phyloP scores from a whole-genome alignment of 1,140 invertebrate genomes.

The Argopecten irradians region DNA sequence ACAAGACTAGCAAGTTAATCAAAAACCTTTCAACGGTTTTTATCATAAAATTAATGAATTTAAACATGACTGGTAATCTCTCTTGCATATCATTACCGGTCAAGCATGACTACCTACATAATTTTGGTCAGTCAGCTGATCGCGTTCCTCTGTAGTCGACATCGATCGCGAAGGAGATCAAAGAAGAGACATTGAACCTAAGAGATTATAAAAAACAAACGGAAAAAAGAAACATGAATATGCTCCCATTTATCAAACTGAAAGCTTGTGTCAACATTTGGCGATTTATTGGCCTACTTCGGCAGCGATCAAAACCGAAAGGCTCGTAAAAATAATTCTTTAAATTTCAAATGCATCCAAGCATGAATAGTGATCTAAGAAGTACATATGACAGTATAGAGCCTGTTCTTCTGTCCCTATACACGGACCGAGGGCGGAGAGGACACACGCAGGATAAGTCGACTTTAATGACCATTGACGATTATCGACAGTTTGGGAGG shows the following conservation, averaged over 20 bases:
- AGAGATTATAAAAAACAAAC: background rate
- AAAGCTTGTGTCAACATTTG: background rate
- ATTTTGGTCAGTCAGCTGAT: background rate
- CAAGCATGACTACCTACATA: background rate
- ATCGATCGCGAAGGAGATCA: background rate
- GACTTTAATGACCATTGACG: background rate
- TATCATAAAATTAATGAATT: too few relatives aligned
- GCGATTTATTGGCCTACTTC: slow-evolving; percentile 8
- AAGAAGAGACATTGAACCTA: background rate
- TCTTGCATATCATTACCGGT: background rate
- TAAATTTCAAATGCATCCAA: slow-evolving; percentile 4
- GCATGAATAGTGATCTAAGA: background rate
- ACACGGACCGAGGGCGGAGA: background rate
- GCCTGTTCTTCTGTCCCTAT: background rate
- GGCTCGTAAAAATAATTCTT: slow-evolving; percentile 17
- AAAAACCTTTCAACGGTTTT: too few relatives aligned
- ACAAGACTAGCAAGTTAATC: too few relatives aligned
- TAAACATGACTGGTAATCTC: background rate
- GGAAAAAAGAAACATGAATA: slow-evolving; percentile 2
- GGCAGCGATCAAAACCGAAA: slow-evolving; percentile 4
- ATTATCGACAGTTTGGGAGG: background rate
- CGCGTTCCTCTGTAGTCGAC: background rate
- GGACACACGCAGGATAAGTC: background rate
- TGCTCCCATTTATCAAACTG: slow-evolving; percentile 15
- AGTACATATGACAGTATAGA: background rate